A percentile compares a stretch with the other conserved stretches of the same genome.
phyloP scores from a whole-genome alignment of 2,113 vertebrate genomes.

The Burhinus oedicnemus region DNA sequence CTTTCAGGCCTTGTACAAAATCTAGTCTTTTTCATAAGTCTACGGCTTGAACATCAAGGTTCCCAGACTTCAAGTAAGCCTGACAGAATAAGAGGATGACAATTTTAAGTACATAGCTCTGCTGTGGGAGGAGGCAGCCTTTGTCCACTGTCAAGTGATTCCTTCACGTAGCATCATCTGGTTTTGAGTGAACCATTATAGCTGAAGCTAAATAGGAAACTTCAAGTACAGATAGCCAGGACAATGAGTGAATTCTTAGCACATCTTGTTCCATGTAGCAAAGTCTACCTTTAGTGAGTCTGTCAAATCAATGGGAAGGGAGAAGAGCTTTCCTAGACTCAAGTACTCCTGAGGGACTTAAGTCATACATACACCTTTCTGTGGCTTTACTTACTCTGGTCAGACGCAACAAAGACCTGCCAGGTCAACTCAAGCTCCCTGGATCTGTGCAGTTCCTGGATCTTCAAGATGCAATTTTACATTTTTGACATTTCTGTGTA shows the following conservation, averaged over 20 bases:
- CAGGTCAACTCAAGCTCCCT: not conserved
- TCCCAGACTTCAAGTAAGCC: not conserved
- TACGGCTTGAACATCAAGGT: not conserved
- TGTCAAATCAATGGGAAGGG: not conserved
- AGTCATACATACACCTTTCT: not conserved
- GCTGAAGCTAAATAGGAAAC: not conserved
- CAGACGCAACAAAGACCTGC: not conserved
- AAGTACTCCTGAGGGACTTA: not conserved
- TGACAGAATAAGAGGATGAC: not conserved
- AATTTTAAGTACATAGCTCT: not conserved
- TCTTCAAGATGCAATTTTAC: not conserved
- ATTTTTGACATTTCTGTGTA: not conserved
- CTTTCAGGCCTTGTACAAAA: not conserved
- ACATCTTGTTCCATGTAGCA: rapidly evolving
- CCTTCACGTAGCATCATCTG: not conserved
- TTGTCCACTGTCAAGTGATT: not conserved
- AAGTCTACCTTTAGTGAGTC: not conserved
- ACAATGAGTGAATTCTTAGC: not conserved
- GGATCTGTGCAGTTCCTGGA: not conserved
- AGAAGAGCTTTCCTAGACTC: not conserved
- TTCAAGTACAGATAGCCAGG: not conserved
- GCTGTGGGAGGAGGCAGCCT: not conserved
- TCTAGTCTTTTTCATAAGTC: not conserved
- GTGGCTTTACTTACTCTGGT: not conserved
- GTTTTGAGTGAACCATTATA: not conserved